A percentile compares a stretch with the other conserved stretches of the same genome.
Conservation (phyloP, 2,113 vertebrate species). For the Oryzias melastigma region DNA sequence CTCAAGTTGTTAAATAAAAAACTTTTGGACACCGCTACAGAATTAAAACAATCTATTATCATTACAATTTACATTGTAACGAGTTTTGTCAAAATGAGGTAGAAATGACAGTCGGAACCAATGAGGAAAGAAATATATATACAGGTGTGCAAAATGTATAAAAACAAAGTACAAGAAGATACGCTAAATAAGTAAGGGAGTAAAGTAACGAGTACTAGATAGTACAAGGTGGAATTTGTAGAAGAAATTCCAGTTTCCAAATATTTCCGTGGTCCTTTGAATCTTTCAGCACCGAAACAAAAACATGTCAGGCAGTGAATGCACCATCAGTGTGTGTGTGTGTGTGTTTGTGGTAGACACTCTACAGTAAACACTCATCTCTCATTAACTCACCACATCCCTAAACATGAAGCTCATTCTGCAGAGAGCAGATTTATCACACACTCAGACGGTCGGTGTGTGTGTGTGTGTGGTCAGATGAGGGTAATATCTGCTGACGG, state of each 20-base stretch:
- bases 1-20: too few relatives aligned
- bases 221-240: not conserved
- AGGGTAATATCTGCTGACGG: conserved; percentile 61
- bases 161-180: too few relatives aligned
- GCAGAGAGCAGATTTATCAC: conserved; percentile 15
- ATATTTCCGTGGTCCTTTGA: too few relatives aligned
- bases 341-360: conserved; percentile 26
- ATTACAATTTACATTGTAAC: too few relatives aligned
- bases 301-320: conserved; percentile 8
- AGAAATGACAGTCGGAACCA: too few relatives aligned
- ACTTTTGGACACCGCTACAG: too few relatives aligned
- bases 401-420: conserved; percentile 44
- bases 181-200: too few relatives aligned
- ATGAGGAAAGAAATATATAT: too few relatives aligned
- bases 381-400: conserved; percentile 52
- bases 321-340: conserved; percentile 1
- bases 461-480: conserved; percentile 39
- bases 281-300: not conserved
- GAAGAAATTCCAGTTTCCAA: not conserved
- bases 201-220: too few relatives aligned
- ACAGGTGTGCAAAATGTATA: too few relatives aligned
- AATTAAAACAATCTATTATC: too few relatives aligned
- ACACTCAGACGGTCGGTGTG: conserved; percentile 23
- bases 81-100: too few relatives aligned
- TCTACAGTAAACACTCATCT: conserved; percentile 53